Evolutionary conservation across 1,140 invertebrate genomes (phyloP), one percentile per base, ranked within the genome.

Genomic region (Tetranychus cinnabarinus): DNA sequence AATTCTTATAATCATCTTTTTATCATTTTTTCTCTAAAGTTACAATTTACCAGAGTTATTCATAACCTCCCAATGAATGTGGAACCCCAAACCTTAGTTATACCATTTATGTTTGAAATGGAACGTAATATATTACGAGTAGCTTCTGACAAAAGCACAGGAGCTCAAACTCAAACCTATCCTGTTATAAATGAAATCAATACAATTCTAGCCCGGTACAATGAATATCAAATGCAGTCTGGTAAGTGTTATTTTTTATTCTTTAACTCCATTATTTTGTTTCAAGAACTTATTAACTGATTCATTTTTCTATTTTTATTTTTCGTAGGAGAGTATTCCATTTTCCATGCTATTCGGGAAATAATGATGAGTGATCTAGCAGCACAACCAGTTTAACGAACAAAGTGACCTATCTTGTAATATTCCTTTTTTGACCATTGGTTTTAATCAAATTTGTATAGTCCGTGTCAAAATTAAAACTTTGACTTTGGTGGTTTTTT

Each of bases 101-200:
- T 93, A 62, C 88, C 89, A 2, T 75, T 93, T 46, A 81, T 95
- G 10, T 90, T 93, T 70, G 89, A 93, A 70, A 79, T 86, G 50
- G 80, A 77, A 64, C 81, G 80, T 23, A 93, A 95, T 73, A 75
- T 83, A 1, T 23, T 56, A 37, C 55, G 33, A 56, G 35, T 56
- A 2, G 55, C 55, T 56, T 15, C 13, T 8, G 48, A 52, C 6
- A 52, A 15, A 52, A 52, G 48, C 6, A 4, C 5, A 23, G n/a
- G n/a, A 52, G 35, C 34, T 36, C 8, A 5, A 13, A 34, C 33
- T 8, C 8, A 15, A 3, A 56, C 55, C 15, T 7, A 8, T 56
- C 55, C 55, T 15, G 37, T 39, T 35, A 12, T 36, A 7, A 33
- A 5, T 56, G 8, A 35, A 6, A 56, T 56, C 12, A 56, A 36